These are phyloP conservation scores for Charina bottae DNA, from an alignment of 2,113 vertebrate genomes.

Conservation along the genomic window DNA sequence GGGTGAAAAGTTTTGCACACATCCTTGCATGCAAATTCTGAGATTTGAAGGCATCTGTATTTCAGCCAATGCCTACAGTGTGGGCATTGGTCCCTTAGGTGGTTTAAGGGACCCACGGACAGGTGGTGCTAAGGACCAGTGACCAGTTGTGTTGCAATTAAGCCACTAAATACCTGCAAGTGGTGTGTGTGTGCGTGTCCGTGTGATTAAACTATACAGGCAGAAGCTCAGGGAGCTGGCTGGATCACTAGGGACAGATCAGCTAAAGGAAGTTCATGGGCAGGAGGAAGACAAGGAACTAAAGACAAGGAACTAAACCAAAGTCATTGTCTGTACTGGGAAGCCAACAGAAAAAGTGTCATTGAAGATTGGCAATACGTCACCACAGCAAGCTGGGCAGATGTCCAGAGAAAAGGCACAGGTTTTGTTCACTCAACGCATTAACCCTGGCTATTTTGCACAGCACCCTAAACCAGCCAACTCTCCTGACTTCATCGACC, in stretches of 20 bases:
- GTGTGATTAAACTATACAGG: no score
- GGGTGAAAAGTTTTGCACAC: not conserved
- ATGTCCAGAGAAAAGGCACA: not conserved
- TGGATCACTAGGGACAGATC: not conserved
- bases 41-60: not conserved
- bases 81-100: not conserved
- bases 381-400: not conserved
- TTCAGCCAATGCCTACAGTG: not conserved
- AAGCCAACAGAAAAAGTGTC: not conserved
- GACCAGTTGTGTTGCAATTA: no score
- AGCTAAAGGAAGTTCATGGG: not conserved
- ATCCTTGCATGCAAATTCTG: not conserved
- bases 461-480: not conserved
- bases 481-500: not conserved
- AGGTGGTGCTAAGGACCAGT: not conserved
- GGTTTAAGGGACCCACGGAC: not conserved
- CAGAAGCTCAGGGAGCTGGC: no score
- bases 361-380: not conserved
- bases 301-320: not conserved
- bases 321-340: not conserved
- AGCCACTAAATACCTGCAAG: no score
- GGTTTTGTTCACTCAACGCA: not conserved
- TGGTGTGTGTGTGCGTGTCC: no score
- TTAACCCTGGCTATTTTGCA: not conserved
- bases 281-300: not conserved